phyloP scores from a whole-genome alignment of 2,113 vertebrate species.

The Macquaria ambigua region DNA sequence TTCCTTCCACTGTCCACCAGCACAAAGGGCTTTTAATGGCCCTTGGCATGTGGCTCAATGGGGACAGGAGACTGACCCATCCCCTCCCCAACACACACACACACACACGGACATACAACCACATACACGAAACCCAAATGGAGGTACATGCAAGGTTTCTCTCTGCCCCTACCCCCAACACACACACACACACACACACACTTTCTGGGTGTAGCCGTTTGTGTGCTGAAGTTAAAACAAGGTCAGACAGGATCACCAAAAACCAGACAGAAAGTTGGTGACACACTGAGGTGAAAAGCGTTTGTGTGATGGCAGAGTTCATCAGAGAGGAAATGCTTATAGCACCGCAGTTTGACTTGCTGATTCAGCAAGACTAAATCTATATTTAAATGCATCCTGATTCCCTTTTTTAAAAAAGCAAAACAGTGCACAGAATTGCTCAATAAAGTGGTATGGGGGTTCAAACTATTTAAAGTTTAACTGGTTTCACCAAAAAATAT shows the following conservation, averaged over 20 bases:
- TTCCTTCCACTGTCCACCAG: constrained; percentile 69
- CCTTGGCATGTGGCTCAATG: constrained; percentile 71
- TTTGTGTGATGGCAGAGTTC: neutral
- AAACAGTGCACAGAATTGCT: too few species aligned
- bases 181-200: neutral
- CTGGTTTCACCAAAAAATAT: neutral
- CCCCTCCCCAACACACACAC: constrained; percentile 39
- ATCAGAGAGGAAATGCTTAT: neutral
- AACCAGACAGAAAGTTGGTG: neutral
- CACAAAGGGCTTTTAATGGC: constrained; percentile 84
- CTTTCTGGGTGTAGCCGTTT: constrained; percentile 21
- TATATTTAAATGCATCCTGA: neutral
- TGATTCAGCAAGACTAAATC: neutral
- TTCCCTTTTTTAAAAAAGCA: neutral
- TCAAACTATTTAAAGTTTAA: neutral
- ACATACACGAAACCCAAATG: constrained; percentile 31
- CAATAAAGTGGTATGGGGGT: neutral
- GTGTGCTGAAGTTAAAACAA: constrained; percentile 1
- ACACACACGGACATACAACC: constrained; percentile 1
- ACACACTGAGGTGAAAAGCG: neutral
- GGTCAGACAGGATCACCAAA: constrained; percentile 23
- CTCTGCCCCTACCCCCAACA: constrained; percentile 6
- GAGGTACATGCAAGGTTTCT: constrained; percentile 15
- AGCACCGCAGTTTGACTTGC: neutral
- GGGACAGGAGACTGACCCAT: constrained; percentile 52